Base-by-base conservation (phyloP, 2,113 vertebrate species). In the Petromus typicus region DNA sequence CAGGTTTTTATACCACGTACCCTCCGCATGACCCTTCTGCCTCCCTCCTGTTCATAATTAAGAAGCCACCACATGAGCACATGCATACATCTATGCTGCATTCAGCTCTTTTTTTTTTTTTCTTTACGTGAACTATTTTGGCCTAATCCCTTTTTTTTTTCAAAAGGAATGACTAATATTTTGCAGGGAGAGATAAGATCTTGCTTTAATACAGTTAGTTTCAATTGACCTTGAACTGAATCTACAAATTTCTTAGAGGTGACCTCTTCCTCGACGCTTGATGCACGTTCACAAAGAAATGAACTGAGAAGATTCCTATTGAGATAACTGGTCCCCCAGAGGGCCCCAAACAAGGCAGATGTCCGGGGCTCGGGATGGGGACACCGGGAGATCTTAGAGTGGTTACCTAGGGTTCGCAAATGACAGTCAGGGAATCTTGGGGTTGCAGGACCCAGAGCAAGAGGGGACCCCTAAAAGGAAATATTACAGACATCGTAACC, bases 221-320 rank as follows among this genome's bases (percentile, higher is more conserved):
- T 97, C 96, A 97, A 97, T 97, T 98, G 97, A 98, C 97, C 96
- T 97, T 97, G 96, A 98, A 97, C 96, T 89, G 96, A 97, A 96
- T 97, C 97, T 97, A 97, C 97, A 97, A 97, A 97, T 98, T 97
- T 97, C 96, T 89, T 79, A 96, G 91, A 95, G 97, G 96, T 97
- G 97, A 97, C 96, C 97, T 96, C 97, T 96, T 96, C 93, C 69
- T 96, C 76, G 3, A 93, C 3, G 96, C 97, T 85, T 92, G 96
- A 87, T 96, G 93, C 95, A 94, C 89, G 87, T 94, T 94, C 95
- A 92, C 95, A 89, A 94, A 96, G 86, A 92, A 97, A 97, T 91
- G 96, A 96, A 96, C 97, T 97, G 96, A 90, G 97, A 97, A 95
- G 97, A 98, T 97, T 75, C 84, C 32, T 93, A 95, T 96, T 97